Percentiles rank a stretch among this genome's conserved stretches.
Conservation (phyloP, 2,888 invertebrate genomes). For the Caenorhabditis uteleia region DNA sequence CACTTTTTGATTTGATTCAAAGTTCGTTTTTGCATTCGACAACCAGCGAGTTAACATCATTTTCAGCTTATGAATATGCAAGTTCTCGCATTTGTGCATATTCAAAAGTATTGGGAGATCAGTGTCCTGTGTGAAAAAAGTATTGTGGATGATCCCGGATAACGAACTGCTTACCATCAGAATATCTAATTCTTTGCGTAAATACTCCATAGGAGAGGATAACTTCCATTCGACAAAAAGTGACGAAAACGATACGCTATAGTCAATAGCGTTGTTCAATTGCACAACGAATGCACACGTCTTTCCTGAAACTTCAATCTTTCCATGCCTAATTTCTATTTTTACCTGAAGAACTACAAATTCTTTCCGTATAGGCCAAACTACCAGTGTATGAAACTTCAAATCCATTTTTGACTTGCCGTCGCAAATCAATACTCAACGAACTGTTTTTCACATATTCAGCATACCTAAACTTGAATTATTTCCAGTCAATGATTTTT, state of each 20-base stretch:
- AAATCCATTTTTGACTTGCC: conserved; percentile 33
- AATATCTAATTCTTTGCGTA: conserved; percentile 24
- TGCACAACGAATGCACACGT: conserved; percentile 64
- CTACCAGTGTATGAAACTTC: conserved; percentile 56
- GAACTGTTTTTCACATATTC: conserved; percentile 54
- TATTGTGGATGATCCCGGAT: no score
- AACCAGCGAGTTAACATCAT: conserved; percentile 25
- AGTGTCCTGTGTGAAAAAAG: conserved; percentile 20
- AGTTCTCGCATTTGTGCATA: conserved; percentile 48
- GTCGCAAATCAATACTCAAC: conserved; percentile 47
- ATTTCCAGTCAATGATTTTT: neutral
- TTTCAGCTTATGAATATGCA: conserved; percentile 28
- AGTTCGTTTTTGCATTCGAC: conserved; percentile 9
- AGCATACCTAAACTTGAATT: conserved; percentile 45
- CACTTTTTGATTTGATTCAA: conserved; percentile 20
- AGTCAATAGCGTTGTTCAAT: conserved; percentile 67
- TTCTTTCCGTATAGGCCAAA: conserved; percentile 58
- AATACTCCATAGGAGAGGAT: conserved; percentile 32
- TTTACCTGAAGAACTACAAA: conserved; percentile 55
- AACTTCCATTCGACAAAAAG: conserved; percentile 41
- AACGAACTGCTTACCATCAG: conserved; percentile 12
- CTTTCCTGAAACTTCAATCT: conserved; percentile 30
- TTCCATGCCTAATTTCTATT: neutral
- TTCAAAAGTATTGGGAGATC: conserved; percentile 52
- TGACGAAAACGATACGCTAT: conserved; percentile 39